These are phyloP conservation scores for Rhinoraja longicauda DNA, from an alignment of 2,797 vertebrate species.

Conservation along the genomic window DNA sequence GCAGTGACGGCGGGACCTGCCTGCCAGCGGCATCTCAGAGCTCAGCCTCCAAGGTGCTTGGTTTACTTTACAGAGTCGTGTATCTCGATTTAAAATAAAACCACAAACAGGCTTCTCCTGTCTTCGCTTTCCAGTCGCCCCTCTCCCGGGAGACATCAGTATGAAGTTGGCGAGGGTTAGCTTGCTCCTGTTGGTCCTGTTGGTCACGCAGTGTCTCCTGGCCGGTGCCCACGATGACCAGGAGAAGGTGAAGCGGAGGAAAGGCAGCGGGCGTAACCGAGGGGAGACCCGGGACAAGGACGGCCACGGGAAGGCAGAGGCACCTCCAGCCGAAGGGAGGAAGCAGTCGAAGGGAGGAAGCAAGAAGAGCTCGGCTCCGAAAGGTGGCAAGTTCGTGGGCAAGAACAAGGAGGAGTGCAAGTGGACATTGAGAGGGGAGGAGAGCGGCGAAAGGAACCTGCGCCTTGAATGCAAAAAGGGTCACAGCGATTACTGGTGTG, in stretches of 20 bases:
- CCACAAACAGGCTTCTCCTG: background rate
- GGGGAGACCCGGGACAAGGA: background rate
- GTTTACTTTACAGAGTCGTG: background rate
- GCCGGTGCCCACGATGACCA: background rate
- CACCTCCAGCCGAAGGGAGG: conserved; percentile 29
- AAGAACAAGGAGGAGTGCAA: conserved; percentile 67
- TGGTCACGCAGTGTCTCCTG: background rate
- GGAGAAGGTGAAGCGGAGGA: background rate
- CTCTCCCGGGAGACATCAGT: background rate
- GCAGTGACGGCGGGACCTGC: background rate
- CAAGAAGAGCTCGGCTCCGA: conserved; percentile 14
- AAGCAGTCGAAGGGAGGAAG: conserved; percentile 42
- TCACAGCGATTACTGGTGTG: conserved; percentile 57
- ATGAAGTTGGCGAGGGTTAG: background rate
- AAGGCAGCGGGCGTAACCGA: background rate
- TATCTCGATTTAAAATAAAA: background rate
- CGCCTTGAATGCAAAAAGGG: conserved; percentile 58
- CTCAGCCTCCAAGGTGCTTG: background rate
- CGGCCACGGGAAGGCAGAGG: background rate
- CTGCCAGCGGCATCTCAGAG: background rate
- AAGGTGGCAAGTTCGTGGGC: conserved; percentile 61
- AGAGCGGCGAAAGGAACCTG: conserved; percentile 48
- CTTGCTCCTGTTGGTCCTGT: background rate
- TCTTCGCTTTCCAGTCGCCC: background rate
- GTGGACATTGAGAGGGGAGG: conserved; percentile 59